phyloP scores from a whole-genome alignment of 2,113 vertebrate genomes.

The Phainopepla nitens region DNA sequence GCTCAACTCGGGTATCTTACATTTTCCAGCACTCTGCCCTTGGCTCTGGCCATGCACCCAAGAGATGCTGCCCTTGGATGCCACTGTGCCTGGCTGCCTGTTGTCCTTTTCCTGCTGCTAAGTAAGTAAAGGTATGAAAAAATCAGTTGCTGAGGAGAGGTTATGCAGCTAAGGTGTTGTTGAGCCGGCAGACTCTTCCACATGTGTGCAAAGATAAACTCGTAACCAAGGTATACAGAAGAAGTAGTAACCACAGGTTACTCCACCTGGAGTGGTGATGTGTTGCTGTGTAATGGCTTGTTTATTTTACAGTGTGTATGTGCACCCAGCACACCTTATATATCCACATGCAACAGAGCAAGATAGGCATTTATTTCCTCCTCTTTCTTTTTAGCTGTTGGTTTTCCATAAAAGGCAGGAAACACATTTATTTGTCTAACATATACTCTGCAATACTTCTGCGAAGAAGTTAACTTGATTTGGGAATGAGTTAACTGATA shows the following conservation, averaged over 20 bases:
- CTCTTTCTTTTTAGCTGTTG: neutral
- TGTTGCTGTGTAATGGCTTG: neutral
- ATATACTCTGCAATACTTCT: neutral
- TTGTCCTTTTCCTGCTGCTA: neutral
- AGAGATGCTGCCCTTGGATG: neutral
- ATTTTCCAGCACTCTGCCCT: conserved; percentile 11
- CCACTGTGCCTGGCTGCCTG: neutral
- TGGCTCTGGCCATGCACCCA: neutral
- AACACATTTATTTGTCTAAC: neutral
- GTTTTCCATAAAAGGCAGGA: neutral
- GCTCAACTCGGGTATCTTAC: neutral
- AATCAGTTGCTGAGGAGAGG: neutral
- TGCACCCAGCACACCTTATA: neutral
- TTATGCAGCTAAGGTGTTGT: neutral
- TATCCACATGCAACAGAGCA: neutral
- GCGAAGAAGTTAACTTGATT: neutral
- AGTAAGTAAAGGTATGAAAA: neutral
- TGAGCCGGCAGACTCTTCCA: neutral
- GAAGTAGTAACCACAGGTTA: neutral
- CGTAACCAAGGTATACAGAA: neutral
- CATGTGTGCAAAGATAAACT: neutral
- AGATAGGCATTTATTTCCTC: neutral
- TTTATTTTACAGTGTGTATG: neutral
- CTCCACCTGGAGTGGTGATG: neutral
- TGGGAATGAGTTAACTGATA: neutral